These are phyloP conservation scores for Ahaetulla prasina DNA, from an alignment of 2,113 vertebrate genomes.

Conservation along the genomic window DNA sequence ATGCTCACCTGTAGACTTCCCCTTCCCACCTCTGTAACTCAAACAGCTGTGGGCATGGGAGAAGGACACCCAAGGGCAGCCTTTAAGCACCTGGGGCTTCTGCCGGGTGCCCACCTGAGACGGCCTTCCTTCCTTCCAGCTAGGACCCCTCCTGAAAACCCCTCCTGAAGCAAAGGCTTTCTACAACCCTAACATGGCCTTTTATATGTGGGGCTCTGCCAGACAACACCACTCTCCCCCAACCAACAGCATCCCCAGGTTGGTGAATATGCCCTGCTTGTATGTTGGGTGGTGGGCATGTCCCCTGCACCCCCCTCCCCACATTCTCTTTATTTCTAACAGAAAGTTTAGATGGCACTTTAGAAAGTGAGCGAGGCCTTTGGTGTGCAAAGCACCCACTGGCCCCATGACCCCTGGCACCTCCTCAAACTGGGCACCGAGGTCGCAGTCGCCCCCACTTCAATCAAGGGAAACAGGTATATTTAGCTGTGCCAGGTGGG, in stretches of 20 bases:
- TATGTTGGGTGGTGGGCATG: background rate
- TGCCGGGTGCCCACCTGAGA: background rate
- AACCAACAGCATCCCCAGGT: background rate
- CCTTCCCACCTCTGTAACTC: background rate
- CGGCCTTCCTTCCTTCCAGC: background rate
- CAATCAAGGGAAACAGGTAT: background rate
- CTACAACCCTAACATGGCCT: background rate
- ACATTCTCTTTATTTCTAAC: background rate
- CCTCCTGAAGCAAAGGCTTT: background rate
- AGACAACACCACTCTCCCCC: background rate
- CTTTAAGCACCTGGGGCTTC: background rate
- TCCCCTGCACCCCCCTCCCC: background rate
- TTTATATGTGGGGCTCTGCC: background rate
- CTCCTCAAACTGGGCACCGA: background rate
- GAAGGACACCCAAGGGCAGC: background rate
- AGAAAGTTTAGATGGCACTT: background rate
- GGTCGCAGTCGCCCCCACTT: background rate
- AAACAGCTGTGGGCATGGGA: background rate
- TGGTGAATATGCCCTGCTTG: background rate
- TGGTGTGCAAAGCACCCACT: background rate
- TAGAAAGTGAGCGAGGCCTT: background rate
- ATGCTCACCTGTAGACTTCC: background rate
- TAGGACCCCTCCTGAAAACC: background rate
- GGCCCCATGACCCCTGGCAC: background rate
- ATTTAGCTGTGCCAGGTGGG: no score